Evolutionary conservation across 2,888 invertebrate genomes (phyloP).

Genomic region (Andrena praecox): DNA sequence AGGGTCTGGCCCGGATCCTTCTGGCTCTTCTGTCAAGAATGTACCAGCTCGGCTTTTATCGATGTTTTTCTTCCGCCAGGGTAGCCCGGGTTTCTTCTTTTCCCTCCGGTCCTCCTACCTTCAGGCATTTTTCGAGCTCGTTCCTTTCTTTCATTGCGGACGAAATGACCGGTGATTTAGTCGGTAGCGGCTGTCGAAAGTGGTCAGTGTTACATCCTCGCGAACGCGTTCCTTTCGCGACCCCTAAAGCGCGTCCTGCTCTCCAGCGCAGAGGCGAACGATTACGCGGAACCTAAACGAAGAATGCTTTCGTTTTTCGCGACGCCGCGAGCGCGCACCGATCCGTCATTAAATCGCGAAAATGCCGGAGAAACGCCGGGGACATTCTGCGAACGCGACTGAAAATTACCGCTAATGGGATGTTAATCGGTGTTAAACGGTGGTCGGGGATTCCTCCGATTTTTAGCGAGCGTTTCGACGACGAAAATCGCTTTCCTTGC

Average conservation of each 20-base stretch:
- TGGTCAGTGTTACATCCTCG: background rate
- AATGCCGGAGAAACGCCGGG: conserved; percentile 6
- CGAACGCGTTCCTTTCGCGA: conserved; percentile 7
- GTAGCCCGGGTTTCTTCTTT: conserved; percentile 51
- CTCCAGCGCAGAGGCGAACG: conserved; percentile 7
- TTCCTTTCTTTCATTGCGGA: conserved; percentile 1
- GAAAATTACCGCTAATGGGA: conserved; percentile 10
- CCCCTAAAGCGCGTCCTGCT: conserved; percentile 6
- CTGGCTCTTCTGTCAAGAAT: conserved; percentile 55
- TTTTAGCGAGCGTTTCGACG: background rate
- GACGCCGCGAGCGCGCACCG: background rate
- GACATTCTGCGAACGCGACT: conserved; percentile 22
- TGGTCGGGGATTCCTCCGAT: background rate
- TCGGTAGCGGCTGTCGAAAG: conserved; percentile 20
- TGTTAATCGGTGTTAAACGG: conserved; percentile 19
- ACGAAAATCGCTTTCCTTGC: background rate
- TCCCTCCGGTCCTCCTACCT: conserved; percentile 15
- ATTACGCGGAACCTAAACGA: conserved; percentile 30
- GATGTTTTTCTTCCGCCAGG: conserved; percentile 65
- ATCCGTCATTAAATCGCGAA: conserved; percentile 14
- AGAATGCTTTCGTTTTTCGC: conserved; percentile 49
- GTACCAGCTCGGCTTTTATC: conserved; percentile 56
- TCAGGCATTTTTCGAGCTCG: background rate
- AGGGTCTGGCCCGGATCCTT: conserved; percentile 76
- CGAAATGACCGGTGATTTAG: conserved; percentile 43